Conservation (phyloP, 2,888 invertebrate genomes). For the Encarsia formosa region DNA sequence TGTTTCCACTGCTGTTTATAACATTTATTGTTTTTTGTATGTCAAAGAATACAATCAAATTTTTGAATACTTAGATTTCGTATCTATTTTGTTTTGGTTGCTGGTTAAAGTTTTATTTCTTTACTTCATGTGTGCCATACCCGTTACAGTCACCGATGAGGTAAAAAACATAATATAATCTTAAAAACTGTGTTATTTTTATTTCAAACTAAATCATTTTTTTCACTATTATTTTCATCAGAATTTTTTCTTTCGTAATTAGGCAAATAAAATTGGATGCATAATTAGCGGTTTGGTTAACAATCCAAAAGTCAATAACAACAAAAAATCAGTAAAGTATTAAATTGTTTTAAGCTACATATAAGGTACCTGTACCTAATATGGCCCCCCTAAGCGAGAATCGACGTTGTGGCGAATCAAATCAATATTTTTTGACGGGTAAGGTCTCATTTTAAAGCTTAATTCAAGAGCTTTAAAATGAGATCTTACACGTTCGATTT, state of each 20-base stretch:
- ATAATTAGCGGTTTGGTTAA: too few relatives aligned
- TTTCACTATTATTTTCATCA: neutral
- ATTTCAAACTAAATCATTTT: neutral
- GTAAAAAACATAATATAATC: neutral
- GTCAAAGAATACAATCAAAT: neutral
- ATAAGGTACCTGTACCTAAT: too few relatives aligned
- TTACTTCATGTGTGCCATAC: constrained; percentile 8
- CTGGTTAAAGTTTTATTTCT: constrained; percentile 1
- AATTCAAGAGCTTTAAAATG: too few relatives aligned
- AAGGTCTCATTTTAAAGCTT: too few relatives aligned
- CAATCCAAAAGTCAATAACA: too few relatives aligned
- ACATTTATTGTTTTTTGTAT: constrained; percentile 1
- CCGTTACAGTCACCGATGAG: constrained; percentile 3
- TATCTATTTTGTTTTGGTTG: constrained; percentile 11
- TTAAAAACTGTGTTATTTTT: neutral
- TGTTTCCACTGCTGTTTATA: neutral
- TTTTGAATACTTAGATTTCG: constrained; percentile 7
- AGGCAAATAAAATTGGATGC: neutral
- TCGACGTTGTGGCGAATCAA: too few relatives aligned
- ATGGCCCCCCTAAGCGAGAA: too few relatives aligned
- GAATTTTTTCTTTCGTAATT: neutral
- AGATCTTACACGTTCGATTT: too few relatives aligned
- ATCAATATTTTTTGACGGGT: too few relatives aligned
- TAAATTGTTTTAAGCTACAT: neutral
- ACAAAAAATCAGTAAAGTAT: too few relatives aligned